Base-by-base conservation (phyloP, 1,140 invertebrate species). In the Meloidogyne floridensis region DNA sequence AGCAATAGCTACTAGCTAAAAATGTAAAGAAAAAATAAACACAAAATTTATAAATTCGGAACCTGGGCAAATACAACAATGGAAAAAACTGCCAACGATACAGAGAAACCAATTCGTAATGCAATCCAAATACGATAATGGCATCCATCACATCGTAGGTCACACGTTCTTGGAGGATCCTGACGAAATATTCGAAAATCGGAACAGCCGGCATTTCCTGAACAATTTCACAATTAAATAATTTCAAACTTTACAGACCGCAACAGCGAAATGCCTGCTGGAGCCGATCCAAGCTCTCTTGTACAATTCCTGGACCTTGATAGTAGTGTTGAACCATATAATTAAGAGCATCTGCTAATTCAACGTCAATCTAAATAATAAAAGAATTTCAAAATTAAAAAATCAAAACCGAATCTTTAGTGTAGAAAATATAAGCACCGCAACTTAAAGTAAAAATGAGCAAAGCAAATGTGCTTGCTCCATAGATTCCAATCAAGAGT, bases 311-410 rank as follows among this genome's bases (percentile, higher is more conserved):
- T 15, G 88, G 72, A 11, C 88, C 88, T 79, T 89, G 87, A 75
- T 89, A 89, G 47, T 89, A 89, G 80, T 89, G 88, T 72, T 89
- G 88, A 20, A 89, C 88, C 88, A 89, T 89, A 81, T 89, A 89
- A 77, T 89, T 88, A 15, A 89, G 71, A 8, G 88, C 88, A 74
- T 90, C 88, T 1, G 88, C 86, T 20, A 89, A 59, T 71, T 89
- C 88, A 13, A 89, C 88, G 71, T 89, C 88, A 18, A 89, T 87
- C 87, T 88, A 72, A 59, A 84, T 47, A 77, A 71, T 13, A 32
- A 15, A 76, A 70, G 9, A 10, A 56, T 9, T 18, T 54, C 1
- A 43, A 76, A 42, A 8, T 3, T 3, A n/a, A 78, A 20, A 20
- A 2, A 70, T 18, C n/a, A 70, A 70, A 20, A 56, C 82, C 75